Evolutionary conservation across 2,797 vertebrate species (phyloP), one percentile per base, ranked within the genome.

Genomic region (Thripadectes ignobilis): DNA sequence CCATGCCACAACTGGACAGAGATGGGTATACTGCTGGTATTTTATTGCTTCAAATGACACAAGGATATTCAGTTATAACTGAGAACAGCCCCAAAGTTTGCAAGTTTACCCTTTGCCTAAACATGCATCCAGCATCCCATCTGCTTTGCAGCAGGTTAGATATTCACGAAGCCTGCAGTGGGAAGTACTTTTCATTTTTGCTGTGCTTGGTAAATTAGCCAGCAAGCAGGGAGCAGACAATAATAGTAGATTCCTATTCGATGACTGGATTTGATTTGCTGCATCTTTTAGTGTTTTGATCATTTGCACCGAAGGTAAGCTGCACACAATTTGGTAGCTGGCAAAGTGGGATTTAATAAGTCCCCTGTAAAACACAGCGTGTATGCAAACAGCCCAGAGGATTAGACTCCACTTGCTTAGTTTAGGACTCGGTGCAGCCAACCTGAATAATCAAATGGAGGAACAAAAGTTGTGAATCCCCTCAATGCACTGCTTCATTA

Each of bases 381-480:
- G 98, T 98, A 98, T 99, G 98, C 98, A 99, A 99, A 99, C 99
- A 98, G 97, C 97, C 97, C 97, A 85, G 98, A 98, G 98, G 98
- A 98, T 98, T 98, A 97, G 98, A 98, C 98, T 98, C 62, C 30
- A 79, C 85, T 98, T 97, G 98, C 98, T 98, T 98, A 97, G 98
- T 98, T 98, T 98, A 97, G 98, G 98, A 98, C 98, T 98, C 98
- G 98, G 98, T 98, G 98, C 98, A 98, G 98, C 98, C 98, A 98
- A 98, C 98, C 98, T 98, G 98, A 99, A 99, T 99, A 99, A 99
- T 99, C 98, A 99, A 99, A 98, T 89, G 97, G 98, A 98, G 98
- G 98, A 98, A 98, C 97, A 98, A 98, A 98, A 97, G 97, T 98
- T 98, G 98, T 93, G 98, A 98, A 97, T 97, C 96, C 94, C 92